Base-by-base conservation (phyloP, 1,140 invertebrate species). In the Cydia fagiglandana region DNA sequence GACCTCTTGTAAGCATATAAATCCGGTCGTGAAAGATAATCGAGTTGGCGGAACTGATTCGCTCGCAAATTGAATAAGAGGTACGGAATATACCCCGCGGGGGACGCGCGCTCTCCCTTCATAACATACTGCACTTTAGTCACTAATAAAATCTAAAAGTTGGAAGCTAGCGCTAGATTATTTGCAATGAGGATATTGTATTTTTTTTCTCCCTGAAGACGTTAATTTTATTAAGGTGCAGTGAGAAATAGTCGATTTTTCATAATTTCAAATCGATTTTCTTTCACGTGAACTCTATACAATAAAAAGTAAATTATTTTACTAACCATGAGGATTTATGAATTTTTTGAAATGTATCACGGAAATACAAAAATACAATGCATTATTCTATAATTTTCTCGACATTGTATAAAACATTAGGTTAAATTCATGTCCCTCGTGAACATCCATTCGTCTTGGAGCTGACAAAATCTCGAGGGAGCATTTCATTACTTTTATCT, bases 401-500 rank as follows among this genome's bases (percentile, higher is more conserved):
- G 64, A 34, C 64, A 66, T 66, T 66, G 64, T 15, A 13, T 73
- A 53, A 64, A 24, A 24, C 28, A 2, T 38, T 64, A 41, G 34
- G 28, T 64, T 30, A 79, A 82, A 83, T 83, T 78, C 82, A 79
- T 81, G 70, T 73, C 64, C 20, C 75, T 76, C 15, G 41, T 66
- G 79, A 81, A 82, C 79, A 76, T 78, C 76, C 78, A 74, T 80
- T 79, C 70, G 78, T 77, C 34, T 24, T 77, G 80, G 76, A 75
- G 82, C 77, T 76, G 66, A 74, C 78, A 75, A 78, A 81, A 86
- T 87, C 83, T 84, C 81, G 76, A 75, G 83, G 78, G 85, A 86
- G 82, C 87, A 85, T 91, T 89, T 91, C 88, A 91, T 91, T 91
- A 91, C 89, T 89, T 88, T 87, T 87, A 91, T 92, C 84, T 88